Conservation (phyloP, 2,113 vertebrate genomes). For the Ceyx margarethae region DNA sequence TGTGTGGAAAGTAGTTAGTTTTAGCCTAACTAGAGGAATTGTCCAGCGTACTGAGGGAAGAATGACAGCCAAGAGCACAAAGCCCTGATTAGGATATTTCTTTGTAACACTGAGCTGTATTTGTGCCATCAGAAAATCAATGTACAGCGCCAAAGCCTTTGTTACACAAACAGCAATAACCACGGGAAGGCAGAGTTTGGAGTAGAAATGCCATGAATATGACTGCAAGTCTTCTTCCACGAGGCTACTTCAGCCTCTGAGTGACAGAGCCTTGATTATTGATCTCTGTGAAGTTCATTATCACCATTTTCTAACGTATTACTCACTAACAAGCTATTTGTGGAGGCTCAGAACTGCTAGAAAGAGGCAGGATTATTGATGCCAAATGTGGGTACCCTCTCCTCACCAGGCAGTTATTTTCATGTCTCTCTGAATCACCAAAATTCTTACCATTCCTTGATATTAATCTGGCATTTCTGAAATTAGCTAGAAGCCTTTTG, state of each 20-base stretch:
- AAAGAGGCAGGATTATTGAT: not conserved
- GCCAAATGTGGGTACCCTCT: conserved; percentile 4
- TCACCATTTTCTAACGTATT: conserved; percentile 18
- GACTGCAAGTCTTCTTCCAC: conserved; percentile 30
- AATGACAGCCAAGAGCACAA: conserved; percentile 10
- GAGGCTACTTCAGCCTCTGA: conserved; percentile 35
- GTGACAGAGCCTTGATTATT: not conserved
- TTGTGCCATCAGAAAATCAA: conserved; percentile 7
- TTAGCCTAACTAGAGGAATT: conserved; percentile 11
- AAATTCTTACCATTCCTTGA: conserved; percentile 56
- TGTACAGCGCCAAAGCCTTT: conserved; percentile 30
- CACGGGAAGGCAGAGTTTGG: conserved; percentile 37
- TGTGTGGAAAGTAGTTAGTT: not conserved
- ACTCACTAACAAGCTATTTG: conserved; percentile 12
- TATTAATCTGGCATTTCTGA: conserved; percentile 60
- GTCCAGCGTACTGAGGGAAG: not conserved
- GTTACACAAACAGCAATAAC: not conserved
- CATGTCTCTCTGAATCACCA: conserved; percentile 54
- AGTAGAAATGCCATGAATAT: conserved; percentile 28
- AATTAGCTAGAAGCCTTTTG: conserved; percentile 61
- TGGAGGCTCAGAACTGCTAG: not conserved
- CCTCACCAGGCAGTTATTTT: conserved; percentile 52
- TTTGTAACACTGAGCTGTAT: conserved; percentile 13
- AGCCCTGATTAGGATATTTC: conserved; percentile 18
- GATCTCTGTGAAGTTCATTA: conserved; percentile 36